phyloP scores from a whole-genome alignment of 2,113 vertebrate genomes.

The Daphoenositta chrysoptera region DNA sequence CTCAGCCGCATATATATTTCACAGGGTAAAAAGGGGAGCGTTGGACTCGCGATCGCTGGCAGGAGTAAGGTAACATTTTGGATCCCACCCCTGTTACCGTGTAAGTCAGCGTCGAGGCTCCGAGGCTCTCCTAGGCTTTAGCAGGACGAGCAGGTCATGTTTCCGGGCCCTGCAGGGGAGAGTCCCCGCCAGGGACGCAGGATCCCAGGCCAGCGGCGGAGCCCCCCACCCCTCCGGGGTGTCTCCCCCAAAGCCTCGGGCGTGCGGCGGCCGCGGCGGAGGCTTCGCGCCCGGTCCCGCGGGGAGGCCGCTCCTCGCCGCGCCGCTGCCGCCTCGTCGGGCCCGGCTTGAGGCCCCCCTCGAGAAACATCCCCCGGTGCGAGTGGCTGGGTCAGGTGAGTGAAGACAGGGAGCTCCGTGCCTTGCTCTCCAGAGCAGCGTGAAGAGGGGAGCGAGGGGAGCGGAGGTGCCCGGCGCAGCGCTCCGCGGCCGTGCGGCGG shows the following conservation, averaged over 20 bases:
- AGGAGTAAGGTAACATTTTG: constrained; percentile 33
- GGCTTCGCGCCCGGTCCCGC: background rate
- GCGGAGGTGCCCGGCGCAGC: background rate
- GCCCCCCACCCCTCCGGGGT: rapidly evolving
- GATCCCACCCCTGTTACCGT: background rate
- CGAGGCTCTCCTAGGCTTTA: background rate
- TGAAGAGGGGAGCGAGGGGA: background rate
- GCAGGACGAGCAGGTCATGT: background rate
- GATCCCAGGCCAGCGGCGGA: background rate
- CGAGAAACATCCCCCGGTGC: background rate
- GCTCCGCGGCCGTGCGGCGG: rapidly evolving
- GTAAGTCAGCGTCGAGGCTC: background rate
- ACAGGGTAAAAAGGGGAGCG: background rate
- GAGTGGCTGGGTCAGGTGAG: background rate
- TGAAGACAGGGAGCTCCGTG: background rate
- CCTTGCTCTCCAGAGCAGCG: background rate
- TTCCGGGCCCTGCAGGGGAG: background rate
- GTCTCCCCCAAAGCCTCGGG: too few relatives aligned
- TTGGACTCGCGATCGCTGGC: background rate
- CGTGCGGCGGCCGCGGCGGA: background rate
- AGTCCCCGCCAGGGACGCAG: rapidly evolving
- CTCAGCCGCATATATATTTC: background rate
- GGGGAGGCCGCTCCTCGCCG: background rate
- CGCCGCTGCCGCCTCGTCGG: too few relatives aligned
- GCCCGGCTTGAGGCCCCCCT: background rate